phyloP scores from a whole-genome alignment of 1,140 invertebrate species.

The Drosophila novamexicana region DNA sequence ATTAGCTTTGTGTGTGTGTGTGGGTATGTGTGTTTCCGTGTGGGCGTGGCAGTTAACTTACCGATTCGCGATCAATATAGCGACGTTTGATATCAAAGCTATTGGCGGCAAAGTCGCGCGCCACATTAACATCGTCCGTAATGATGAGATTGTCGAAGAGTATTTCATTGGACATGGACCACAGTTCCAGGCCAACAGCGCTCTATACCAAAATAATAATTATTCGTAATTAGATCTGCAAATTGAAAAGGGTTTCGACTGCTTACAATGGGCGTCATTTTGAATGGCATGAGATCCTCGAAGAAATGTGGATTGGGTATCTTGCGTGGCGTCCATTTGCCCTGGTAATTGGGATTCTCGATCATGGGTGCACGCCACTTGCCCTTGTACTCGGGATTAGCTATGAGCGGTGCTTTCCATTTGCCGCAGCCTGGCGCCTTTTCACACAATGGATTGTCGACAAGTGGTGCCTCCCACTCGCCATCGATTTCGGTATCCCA shows the following conservation, averaged over 20 bases:
- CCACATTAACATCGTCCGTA: slow-evolving; percentile 92
- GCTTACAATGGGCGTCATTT: slow-evolving; percentile 96
- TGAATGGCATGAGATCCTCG: slow-evolving; percentile 95
- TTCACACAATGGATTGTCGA: slow-evolving; percentile 95
- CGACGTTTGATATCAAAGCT: slow-evolving; percentile 94
- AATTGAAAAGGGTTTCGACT: no score
- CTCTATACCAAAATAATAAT: slow-evolving; percentile 85
- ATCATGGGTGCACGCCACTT: slow-evolving; percentile 96
- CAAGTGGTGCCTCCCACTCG: slow-evolving; percentile 97
- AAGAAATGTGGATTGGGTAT: slow-evolving; percentile 97
- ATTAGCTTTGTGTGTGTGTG: slow-evolving; percentile 20
- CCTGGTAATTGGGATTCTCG: slow-evolving; percentile 97
- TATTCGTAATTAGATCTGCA: background rate
- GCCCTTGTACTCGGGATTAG: slow-evolving; percentile 96
- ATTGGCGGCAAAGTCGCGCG: slow-evolving; percentile 91
- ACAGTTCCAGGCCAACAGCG: slow-evolving; percentile 97
- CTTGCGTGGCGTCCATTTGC: slow-evolving; percentile 95
- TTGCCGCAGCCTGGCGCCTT: slow-evolving; percentile 94
- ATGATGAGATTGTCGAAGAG: slow-evolving; percentile 98
- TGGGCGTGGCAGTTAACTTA: slow-evolving; percentile 85
- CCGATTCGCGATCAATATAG: slow-evolving; percentile 91
- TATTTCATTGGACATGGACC: slow-evolving; percentile 98
- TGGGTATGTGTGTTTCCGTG: background rate
- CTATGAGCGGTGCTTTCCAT: slow-evolving; percentile 94
- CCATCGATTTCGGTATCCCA: slow-evolving; percentile 99